Conservation (phyloP, 2,113 vertebrate species). For the Ailurus styani region DNA sequence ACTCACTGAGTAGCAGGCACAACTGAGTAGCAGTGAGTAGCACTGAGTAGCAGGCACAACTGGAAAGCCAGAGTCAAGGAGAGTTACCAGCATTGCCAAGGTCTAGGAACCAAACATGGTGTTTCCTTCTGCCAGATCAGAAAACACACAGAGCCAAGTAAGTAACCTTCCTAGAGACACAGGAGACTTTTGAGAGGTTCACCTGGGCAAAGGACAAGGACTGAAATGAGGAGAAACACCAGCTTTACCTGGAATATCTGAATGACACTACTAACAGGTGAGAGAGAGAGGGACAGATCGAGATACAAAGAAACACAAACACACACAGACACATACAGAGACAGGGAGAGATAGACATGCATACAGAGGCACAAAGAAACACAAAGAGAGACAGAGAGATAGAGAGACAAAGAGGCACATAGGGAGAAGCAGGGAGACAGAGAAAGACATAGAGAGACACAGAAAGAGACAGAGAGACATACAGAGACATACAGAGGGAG, state of each 20-base stretch:
- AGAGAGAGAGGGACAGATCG: not conserved
- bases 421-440: not conserved
- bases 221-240: not conserved
- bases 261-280: not conserved
- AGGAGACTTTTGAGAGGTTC: not conserved
- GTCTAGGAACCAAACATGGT: not conserved
- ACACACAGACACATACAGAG: not conserved
- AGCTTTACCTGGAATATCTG: not conserved
- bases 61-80: not conserved
- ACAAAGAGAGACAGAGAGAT: accelerated
- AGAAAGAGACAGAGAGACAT: accelerated
- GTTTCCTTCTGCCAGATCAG: not conserved
- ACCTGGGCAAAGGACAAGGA: not conserved
- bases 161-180: not conserved
- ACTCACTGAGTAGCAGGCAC: not conserved
- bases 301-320: not conserved
- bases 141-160: not conserved
- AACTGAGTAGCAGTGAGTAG: not conserved
- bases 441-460: accelerated
- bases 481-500: not conserved
- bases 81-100: not conserved
- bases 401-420: not conserved
- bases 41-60: not conserved
- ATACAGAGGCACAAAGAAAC: accelerated
- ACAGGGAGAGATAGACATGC: not conserved